Percentiles rank a stretch among this genome's conserved stretches.
Evolutionary conservation across 2,888 invertebrate species (phyloP).

Genomic region (Eulithis testata): DNA sequence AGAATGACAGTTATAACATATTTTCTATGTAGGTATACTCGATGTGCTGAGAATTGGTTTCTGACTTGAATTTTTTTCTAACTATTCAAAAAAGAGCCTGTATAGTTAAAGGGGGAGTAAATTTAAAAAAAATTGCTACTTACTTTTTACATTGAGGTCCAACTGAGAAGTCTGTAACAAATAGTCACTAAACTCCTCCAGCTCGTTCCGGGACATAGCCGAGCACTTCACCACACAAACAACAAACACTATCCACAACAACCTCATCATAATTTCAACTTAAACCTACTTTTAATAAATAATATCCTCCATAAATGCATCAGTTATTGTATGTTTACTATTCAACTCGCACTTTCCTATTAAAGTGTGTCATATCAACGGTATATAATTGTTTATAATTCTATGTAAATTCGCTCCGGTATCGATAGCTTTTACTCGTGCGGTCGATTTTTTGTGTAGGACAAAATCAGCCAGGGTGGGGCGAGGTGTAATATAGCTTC

Average conservation of each 20-base stretch:
- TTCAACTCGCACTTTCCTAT: slow-evolving; percentile 54
- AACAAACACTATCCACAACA: slow-evolving; percentile 57
- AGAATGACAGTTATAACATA: slow-evolving; percentile 26
- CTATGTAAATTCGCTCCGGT: slow-evolving; percentile 39
- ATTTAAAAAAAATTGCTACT: slow-evolving; percentile 45
- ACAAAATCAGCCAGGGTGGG: slow-evolving; percentile 75
- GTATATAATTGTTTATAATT: slow-evolving; percentile 54
- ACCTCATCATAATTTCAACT: slow-evolving; percentile 58
- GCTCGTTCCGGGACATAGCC: slow-evolving; percentile 66
- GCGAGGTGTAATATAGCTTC: slow-evolving; percentile 80
- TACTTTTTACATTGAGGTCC: slow-evolving; percentile 76
- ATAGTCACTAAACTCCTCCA: slow-evolving; percentile 75
- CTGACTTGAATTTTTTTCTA: not conserved
- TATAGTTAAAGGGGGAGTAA: not conserved
- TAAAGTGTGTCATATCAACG: slow-evolving; percentile 67
- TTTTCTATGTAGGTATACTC: slow-evolving; percentile 6
- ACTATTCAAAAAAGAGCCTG: not conserved
- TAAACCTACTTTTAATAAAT: slow-evolving; percentile 38
- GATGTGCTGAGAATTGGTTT: slow-evolving; percentile 7
- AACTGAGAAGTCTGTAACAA: slow-evolving; percentile 71
- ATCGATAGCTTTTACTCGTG: slow-evolving; percentile 42
- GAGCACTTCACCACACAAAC: slow-evolving; percentile 66
- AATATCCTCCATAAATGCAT: slow-evolving; percentile 49
- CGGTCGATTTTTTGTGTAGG: slow-evolving; percentile 67
- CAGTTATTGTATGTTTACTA: slow-evolving; percentile 46